phyloP scores from a whole-genome alignment of 2,797 vertebrate species.

The Lepus townsendii region DNA sequence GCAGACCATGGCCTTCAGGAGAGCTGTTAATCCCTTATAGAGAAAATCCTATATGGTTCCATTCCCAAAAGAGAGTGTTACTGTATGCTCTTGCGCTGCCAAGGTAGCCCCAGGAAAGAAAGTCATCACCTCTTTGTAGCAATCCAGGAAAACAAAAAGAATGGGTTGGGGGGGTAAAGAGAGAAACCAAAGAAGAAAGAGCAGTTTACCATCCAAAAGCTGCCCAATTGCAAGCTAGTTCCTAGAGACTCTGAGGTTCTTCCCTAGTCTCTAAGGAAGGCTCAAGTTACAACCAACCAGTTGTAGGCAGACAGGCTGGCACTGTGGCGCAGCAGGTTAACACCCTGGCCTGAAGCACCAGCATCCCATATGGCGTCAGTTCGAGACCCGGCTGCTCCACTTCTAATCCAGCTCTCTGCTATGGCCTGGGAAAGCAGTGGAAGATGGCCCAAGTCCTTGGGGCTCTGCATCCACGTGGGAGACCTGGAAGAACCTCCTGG shows the following conservation, averaged over 20 bases:
- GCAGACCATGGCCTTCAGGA: not conserved
- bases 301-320: not conserved
- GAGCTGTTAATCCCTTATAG: not conserved
- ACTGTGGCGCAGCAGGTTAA: no score
- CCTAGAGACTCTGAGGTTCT: not conserved
- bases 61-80: not conserved
- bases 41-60: not conserved
- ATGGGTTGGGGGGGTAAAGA: not conserved
- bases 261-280: not conserved
- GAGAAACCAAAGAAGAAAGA: not conserved
- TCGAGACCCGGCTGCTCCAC: no score
- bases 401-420: no score
- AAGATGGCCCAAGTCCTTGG: no score
- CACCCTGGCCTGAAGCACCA: no score
- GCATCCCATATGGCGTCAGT: no score
- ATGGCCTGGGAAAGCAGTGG: no score
- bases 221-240: not conserved
- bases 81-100: not conserved
- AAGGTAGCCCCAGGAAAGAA: not conserved
- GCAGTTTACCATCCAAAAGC: not conserved
- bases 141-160: not conserved
- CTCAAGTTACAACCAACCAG: no score
- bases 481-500: no score
- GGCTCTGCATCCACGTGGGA: no score
- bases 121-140: not conserved